A percentile compares a stretch with the other conserved stretches of the same genome.
Evolutionary conservation across 1,140 invertebrate species (phyloP).

Genomic region (Kradibia gibbosae): DNA sequence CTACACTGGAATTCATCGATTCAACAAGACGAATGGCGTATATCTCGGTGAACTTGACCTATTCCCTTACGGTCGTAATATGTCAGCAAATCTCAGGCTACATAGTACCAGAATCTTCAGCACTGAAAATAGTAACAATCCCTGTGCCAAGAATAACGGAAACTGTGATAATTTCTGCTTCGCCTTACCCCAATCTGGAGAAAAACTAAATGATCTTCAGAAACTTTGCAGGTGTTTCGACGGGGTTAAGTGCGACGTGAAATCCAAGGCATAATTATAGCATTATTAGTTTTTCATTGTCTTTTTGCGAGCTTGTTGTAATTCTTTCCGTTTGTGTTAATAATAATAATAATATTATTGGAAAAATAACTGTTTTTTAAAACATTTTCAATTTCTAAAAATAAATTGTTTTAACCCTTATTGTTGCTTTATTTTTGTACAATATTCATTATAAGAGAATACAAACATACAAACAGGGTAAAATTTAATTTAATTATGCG

Average conservation of each 20-base stretch:
- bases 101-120: not conserved
- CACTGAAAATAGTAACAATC: not conserved
- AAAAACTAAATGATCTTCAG: not conserved
- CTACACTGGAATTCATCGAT: not conserved
- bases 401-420: too few species aligned
- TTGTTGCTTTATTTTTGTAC: too few species aligned
- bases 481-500: too few species aligned
- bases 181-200: not conserved
- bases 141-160: conserved; percentile 29
- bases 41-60: not conserved
- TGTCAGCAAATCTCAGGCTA: not conserved
- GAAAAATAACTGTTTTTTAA: too few species aligned
- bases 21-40: not conserved
- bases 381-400: too few species aligned
- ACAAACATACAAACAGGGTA: too few species aligned
- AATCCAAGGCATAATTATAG: not conserved
- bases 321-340: too few species aligned
- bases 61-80: conserved; percentile 10
- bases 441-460: too few species aligned
- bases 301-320: not conserved
- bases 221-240: conserved; percentile 33
- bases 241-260: conserved; percentile 27
- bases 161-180: conserved; percentile 47
- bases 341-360: too few species aligned
- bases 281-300: not conserved